phyloP scores from a whole-genome alignment of 2,888 invertebrate genomes.

The Pyrgus malvae region DNA sequence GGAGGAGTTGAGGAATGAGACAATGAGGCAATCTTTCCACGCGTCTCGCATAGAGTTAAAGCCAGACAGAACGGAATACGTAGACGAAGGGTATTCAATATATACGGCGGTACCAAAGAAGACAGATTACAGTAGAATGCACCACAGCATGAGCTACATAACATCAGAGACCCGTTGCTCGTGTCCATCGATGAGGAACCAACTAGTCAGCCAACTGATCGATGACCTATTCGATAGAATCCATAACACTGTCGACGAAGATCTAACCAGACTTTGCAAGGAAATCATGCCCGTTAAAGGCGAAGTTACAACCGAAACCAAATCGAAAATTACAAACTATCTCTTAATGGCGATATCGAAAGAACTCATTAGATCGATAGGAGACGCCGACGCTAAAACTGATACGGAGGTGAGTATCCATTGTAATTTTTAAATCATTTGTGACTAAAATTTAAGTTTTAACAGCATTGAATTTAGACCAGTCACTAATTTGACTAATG shows the following conservation, averaged over 20 bases:
- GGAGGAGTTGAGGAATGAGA: slow-evolving; percentile 71
- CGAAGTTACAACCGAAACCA: slow-evolving; percentile 65
- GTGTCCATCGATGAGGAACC: slow-evolving; percentile 72
- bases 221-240: slow-evolving; percentile 74
- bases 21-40: slow-evolving; percentile 68
- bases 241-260: slow-evolving; percentile 67
- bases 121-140: slow-evolving; percentile 72
- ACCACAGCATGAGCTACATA: slow-evolving; percentile 75
- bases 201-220: slow-evolving; percentile 72
- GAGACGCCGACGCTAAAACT: slow-evolving; percentile 77
- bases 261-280: slow-evolving; percentile 63
- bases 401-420: slow-evolving; percentile 73
- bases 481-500: slow-evolving; percentile 44
- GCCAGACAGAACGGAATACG: slow-evolving; percentile 72
- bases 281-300: slow-evolving; percentile 58
- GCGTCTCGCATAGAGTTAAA: slow-evolving; percentile 70
- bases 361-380: slow-evolving; percentile 76
- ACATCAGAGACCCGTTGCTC: slow-evolving; percentile 68
- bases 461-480: slow-evolving; percentile 48
- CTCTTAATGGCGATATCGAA: slow-evolving; percentile 78
- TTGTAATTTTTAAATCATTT: slow-evolving; percentile 39
- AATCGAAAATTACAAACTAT: slow-evolving; percentile 77
- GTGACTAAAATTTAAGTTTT: slow-evolving; percentile 57
- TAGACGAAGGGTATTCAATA: slow-evolving; percentile 74
- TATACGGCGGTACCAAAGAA: slow-evolving; percentile 76